Percentiles rank a stretch among this genome's conserved stretches.
Conservation (phyloP, 2,113 vertebrate species). For the Chrysochloris asiatica region DNA sequence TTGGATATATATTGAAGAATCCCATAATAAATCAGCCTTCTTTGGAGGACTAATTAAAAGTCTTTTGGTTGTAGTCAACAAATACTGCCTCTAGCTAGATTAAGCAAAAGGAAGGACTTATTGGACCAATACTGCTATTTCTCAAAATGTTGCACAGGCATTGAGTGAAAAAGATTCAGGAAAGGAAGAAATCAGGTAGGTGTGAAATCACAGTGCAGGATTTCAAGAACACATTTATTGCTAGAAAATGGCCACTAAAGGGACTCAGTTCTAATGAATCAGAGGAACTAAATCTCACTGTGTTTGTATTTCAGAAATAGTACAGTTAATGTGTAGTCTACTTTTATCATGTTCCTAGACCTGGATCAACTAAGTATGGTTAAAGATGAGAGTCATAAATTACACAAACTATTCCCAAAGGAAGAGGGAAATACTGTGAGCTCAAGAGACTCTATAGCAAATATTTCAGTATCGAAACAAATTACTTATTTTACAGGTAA, state of each 20-base stretch:
- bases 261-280: neutral
- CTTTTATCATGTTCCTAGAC: neutral
- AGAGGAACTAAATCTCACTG: neutral
- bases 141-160: constrained; percentile 28
- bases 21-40: constrained; percentile 42
- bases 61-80: constrained; percentile 35
- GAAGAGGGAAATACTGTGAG: neutral
- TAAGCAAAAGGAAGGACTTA: constrained; percentile 6
- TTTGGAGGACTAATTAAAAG: constrained; percentile 39
- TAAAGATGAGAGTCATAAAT: neutral
- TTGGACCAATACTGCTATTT: neutral
- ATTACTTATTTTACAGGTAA: neutral
- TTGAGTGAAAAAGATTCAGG: constrained; percentile 27
- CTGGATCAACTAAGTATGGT: neutral
- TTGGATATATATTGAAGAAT: constrained; percentile 11
- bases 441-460: neutral
- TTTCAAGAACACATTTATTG: constrained; percentile 7
- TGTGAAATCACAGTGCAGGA: neutral
- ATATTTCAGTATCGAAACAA: constrained; percentile 14
- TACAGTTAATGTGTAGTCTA: neutral
- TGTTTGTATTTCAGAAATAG: constrained; percentile 26
- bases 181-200: constrained; percentile 19
- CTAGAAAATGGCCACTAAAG: neutral
- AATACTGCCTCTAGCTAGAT: constrained; percentile 22
- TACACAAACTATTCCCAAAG: neutral